phyloP scores from a whole-genome alignment of 2,888 invertebrate species.

The Strigamia transsilvanica region DNA sequence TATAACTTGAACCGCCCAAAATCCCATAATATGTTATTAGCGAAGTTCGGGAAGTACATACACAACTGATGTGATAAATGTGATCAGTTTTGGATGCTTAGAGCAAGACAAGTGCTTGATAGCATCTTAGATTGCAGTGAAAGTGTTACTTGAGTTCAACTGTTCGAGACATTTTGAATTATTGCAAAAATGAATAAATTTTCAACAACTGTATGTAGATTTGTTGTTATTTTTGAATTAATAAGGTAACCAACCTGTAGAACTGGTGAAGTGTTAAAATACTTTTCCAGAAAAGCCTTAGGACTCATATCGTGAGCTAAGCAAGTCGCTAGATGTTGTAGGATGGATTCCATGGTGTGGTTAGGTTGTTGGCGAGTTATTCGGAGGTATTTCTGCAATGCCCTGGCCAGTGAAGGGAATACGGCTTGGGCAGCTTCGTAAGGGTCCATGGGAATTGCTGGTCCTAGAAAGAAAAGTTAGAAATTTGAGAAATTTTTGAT shows the following conservation, averaged over 20 bases:
- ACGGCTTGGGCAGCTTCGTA: constrained; percentile 97
- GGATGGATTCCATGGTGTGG: constrained; percentile 92
- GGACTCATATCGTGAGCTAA: constrained; percentile 93
- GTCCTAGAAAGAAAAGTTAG: constrained; percentile 65
- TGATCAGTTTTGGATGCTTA: neutral
- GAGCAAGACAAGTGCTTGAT: neutral
- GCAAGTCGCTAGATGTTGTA: constrained; percentile 89
- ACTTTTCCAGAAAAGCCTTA: constrained; percentile 92
- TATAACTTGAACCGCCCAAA: neutral
- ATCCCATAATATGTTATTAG: neutral
- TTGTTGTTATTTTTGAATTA: neutral
- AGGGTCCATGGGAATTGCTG: constrained; percentile 88
- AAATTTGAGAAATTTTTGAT: neutral
- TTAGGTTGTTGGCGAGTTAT: constrained; percentile 95
- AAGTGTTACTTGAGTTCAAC: neutral
- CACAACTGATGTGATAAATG: neutral
- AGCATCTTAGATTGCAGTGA: neutral
- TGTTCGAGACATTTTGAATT: neutral
- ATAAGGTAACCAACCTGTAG: constrained; percentile 68
- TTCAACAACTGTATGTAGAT: too few species aligned
- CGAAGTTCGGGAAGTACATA: neutral
- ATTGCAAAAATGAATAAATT: neutral
- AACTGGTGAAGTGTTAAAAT: constrained; percentile 84
- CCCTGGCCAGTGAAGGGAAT: constrained; percentile 94
- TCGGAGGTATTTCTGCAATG: constrained; percentile 94